Base-by-base conservation (phyloP, 1,140 invertebrate genomes). In the Gonioctena quinquepunctata region DNA sequence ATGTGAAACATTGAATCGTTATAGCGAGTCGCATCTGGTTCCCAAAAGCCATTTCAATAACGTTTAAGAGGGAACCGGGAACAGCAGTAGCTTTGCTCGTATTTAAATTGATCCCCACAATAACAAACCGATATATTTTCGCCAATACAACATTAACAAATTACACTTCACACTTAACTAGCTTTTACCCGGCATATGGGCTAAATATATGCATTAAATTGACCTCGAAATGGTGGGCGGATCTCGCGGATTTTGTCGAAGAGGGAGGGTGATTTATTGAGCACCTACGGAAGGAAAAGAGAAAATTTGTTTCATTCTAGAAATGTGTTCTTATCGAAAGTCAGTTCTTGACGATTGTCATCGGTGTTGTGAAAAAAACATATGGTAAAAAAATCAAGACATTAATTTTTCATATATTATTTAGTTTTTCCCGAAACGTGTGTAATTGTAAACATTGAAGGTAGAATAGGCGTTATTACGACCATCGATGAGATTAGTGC, bases 191-290 rank as follows among this genome's bases (percentile, higher is more conserved):
- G 75, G 70, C 75, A 78, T 77, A 77, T 80, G 78, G 77, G 72
- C 72, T 72, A 76, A 77, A 77, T 78, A 77, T 80, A 80, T 78
- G 76, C 77, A 77, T 77, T 76, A 72, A 78, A 78, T 76, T 71
- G 73, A 79, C 76, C 76, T 71, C 71, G 70, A 69, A 76, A 70
- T 73, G 72, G 74, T 74, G 72, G 77, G 77, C 71, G 74, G 75
- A 74, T 71, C 66, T 8, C 8, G 19, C 8, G 25, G 50, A 66
- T 56, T 66, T 54, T 21, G 49, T 64, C 22, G 61, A 50, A 25
- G 52, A 33, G 42, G 33, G 2, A 42, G 13, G 33, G 33, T 42
- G 33, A 42, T 42, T 42, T 42, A 42, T 42, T 11, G 33, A 42
- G 16, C 33, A 42, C 16, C 33, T 42, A 42, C 33, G 33, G n/a